These are phyloP conservation scores for Melozone crissalis DNA, from an alignment of 2,113 vertebrate species.

Conservation along the genomic window DNA sequence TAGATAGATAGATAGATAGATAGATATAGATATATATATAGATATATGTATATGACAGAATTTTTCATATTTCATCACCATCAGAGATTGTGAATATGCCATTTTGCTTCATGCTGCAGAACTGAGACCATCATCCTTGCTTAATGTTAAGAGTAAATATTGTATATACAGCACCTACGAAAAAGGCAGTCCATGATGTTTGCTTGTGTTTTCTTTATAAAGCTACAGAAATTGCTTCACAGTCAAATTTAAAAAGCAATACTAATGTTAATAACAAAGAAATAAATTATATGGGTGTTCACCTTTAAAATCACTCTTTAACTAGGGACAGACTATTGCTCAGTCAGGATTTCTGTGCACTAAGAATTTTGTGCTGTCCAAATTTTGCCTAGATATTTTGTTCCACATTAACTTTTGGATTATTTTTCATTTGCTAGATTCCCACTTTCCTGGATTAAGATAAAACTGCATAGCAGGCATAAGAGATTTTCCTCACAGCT, in stretches of 20 bases:
- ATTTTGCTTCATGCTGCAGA: not conserved
- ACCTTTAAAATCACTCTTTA: not conserved
- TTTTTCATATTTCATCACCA: not conserved
- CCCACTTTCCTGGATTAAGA: slow-evolving; percentile 39
- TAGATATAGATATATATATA: not conserved
- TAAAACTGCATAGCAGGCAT: slow-evolving; percentile 41
- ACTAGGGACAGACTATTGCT: not conserved
- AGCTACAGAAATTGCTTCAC: not conserved
- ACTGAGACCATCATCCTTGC: not conserved
- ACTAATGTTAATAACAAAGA: not conserved
- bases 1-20: no score
- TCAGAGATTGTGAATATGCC: not conserved
- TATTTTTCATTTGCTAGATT: slow-evolving; percentile 44
- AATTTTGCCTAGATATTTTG: slow-evolving; percentile 21
- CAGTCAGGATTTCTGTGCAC: not conserved
- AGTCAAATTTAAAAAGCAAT: not conserved
- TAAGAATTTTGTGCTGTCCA: not conserved
- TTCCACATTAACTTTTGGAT: slow-evolving; percentile 14
- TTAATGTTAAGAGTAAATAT: not conserved
- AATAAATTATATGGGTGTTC: not conserved
- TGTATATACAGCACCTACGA: not conserved
- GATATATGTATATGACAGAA: not conserved
- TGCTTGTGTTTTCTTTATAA: not conserved
- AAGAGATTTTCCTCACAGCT: slow-evolving; percentile 56
- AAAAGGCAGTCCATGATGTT: not conserved